These are phyloP conservation scores for Diorhabda elongata DNA, from an alignment of 1,140 invertebrate genomes.

Conservation along the genomic window DNA sequence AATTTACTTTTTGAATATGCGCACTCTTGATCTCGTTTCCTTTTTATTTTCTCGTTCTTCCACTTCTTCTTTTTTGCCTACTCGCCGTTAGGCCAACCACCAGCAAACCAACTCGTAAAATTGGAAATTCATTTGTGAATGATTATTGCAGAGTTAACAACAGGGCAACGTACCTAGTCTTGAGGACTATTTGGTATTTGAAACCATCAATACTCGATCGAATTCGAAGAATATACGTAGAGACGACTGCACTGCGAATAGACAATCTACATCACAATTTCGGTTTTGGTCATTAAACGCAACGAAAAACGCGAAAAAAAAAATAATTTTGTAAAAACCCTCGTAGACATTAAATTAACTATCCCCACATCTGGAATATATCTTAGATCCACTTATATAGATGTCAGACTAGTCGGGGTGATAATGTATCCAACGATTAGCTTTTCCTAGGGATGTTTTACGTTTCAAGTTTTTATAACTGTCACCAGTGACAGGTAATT, in stretches of 20 bases:
- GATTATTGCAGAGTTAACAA: not conserved
- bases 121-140: not conserved
- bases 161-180: not conserved
- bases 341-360: no score
- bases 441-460: not conserved
- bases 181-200: no score
- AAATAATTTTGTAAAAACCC: no score
- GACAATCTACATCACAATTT: no score
- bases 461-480: not conserved
- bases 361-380: not conserved
- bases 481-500: not conserved
- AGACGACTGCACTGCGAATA: no score
- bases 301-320: no score
- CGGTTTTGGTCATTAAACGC: no score
- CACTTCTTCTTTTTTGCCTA: not conserved
- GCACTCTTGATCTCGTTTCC: not conserved
- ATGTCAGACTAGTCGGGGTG: not conserved
- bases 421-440: not conserved
- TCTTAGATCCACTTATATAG: not conserved
- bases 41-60: not conserved
- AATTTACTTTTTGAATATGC: conserved; percentile 17
- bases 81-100: not conserved
- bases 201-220: no score
- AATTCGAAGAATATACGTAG: no score
- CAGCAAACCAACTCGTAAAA: conserved; percentile 4